Base-by-base conservation (phyloP, 2,888 invertebrate species). In the Zonitis immaculata region DNA sequence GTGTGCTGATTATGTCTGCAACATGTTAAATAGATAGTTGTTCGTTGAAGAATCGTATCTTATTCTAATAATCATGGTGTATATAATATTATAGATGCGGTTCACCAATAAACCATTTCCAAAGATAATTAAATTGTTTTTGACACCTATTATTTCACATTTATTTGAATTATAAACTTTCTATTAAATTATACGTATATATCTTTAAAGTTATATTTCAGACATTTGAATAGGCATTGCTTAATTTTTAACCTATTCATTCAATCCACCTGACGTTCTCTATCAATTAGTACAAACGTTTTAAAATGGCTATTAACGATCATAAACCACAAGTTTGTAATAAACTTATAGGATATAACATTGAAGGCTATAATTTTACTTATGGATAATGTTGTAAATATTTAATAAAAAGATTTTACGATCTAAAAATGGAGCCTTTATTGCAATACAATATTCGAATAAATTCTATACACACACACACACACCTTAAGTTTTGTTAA, bases 251-350 rank as follows among this genome's bases (percentile, higher is more conserved):
- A 46, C 46, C 46, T 46, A 46, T 47, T 47, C 47, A 47, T n/a
- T n/a, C n/a, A n/a, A 32, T 47, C 47, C 47, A 47, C 47, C 47
- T 47, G 47, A 46, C 46, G 46, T 47, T 35, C 47, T 47, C n/a
- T n/a, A 47, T 47, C 47, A 47, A 47, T 47, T 47, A 47, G 47
- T 47, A 35, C 47, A 39, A 22, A 47, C 47, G 47, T 47, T 47
- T 47, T 47, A 47, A 46, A 47, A 47, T 47, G 47, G 39, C 47
- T 35, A 47, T 47, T 47, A 47, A 47, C 22, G 47, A 20, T 47
- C 47, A 47, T 47, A 47, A 47, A 47, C 47, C 47, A 35, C 47
- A 47, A 27, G 22, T 35, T 35, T 20, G 39, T 47, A 47, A 47
- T 47, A 47, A 47, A 47, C 47, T 47, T 20, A 25, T 14, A 30